Evolutionary conservation across 2,797 vertebrate genomes (phyloP).

Genomic region (Eurystomus glaucurus): DNA sequence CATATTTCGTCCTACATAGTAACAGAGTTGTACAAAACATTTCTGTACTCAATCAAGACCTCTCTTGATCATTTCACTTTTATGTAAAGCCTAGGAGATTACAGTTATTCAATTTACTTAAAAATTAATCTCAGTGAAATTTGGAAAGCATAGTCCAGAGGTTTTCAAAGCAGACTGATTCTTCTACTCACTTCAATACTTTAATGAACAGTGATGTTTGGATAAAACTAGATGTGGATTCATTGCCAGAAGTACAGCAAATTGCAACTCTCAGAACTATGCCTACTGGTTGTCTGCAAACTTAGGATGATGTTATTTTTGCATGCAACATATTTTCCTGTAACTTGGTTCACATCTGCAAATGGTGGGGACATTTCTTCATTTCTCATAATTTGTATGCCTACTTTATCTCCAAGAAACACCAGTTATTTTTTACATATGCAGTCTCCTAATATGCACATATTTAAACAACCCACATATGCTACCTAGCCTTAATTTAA

Average conservation of each 20-base stretch:
- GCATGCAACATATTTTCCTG: neutral
- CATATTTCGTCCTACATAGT: neutral
- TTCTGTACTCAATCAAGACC: neutral
- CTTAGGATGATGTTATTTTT: neutral
- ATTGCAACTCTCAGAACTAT: neutral
- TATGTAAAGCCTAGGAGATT: neutral
- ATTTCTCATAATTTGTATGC: neutral
- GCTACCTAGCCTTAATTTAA: neutral
- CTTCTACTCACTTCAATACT: neutral
- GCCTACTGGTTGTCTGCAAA: neutral
- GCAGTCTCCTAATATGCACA: neutral
- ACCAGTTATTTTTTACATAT: neutral
- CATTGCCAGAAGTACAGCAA: neutral
- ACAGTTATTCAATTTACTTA: neutral
- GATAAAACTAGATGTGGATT: neutral
- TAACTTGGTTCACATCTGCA: neutral
- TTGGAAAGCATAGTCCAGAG: neutral
- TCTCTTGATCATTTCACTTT: neutral
- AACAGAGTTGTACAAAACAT: neutral
- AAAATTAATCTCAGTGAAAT: neutral
- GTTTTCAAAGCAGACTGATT: neutral
- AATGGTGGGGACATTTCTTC: neutral
- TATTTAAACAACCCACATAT: neutral
- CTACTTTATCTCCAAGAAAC: conserved; percentile 25
- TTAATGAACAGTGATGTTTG: neutral